Conservation (phyloP, 2,888 invertebrate species). For the Alentia gelatinosa region DNA sequence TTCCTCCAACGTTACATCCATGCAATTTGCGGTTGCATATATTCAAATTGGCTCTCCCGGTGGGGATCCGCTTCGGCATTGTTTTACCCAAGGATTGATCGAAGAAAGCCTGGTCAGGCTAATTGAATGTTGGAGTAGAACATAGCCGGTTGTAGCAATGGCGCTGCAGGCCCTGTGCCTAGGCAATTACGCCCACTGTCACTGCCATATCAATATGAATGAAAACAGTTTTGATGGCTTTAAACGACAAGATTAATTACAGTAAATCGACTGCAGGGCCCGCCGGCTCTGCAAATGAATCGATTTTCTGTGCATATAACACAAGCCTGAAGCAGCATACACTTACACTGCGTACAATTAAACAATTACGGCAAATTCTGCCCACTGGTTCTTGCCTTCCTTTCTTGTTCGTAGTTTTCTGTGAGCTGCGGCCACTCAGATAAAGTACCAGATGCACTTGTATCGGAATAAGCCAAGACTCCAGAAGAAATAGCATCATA, state of each 20-base stretch:
- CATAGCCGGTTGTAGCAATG: neutral
- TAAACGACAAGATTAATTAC: constrained; percentile 2
- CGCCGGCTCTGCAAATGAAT: neutral
- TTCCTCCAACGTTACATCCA: neutral
- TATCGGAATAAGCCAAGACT: neutral
- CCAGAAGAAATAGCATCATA: neutral
- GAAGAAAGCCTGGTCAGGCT: neutral
- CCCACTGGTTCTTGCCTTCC: neutral
- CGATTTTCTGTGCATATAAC: neutral
- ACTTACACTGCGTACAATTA: neutral
- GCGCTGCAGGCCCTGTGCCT: neutral
- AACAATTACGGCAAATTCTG: neutral
- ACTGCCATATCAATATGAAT: neutral
- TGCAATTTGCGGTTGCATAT: neutral
- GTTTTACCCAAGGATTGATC: neutral
- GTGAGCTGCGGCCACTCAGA: neutral
- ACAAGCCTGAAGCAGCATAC: neutral
- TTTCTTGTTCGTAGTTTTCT: neutral
- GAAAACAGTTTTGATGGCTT: neutral
- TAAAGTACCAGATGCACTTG: neutral
- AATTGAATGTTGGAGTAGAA: neutral
- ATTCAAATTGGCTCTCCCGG: neutral
- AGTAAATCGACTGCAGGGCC: neutral
- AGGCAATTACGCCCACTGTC: neutral
- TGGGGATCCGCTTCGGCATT: neutral